Base-by-base conservation (phyloP, 2,888 invertebrate genomes). In the Aporophyla lueneburgensis region DNA sequence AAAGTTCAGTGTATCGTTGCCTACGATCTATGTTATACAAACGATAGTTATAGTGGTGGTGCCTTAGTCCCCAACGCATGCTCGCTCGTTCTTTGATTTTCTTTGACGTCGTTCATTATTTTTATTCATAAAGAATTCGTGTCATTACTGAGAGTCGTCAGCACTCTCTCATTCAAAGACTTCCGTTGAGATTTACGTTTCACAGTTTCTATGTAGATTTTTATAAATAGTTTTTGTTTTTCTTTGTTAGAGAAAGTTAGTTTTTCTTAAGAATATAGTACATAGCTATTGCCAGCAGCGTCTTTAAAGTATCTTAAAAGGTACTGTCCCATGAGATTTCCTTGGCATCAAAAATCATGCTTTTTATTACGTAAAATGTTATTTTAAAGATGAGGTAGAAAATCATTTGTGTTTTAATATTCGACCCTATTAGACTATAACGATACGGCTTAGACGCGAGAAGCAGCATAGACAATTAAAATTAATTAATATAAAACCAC, bases 121-220 rank as follows among this genome's bases (percentile, higher is more conserved):
- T 84, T 77, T 84, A 76, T 84, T 84, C 70, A 76, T 58, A 49
- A 51, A 59, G 53, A 75, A 72, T 73, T 82, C 65, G 58, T 76
- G 66, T 76, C 68, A 80, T 86, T 80, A 81, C 69, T 16, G 74
- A 66, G 70, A 56, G 65, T 78, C 58, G 79, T 78, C 74, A 76
- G 63, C 62, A 67, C 63, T 76, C 65, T 80, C 74, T 72, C 70
- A 73, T 82, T 87, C 80, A 86, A 71, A 84, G 59, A 74, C 70
- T 79, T 72, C 80, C 76, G 78, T 61, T 65, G 72, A 76, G 49
- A 83, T 74, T 59, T 53, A n/a, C 27, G 40, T 54, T 67, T 71
- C 67, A 53, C 33, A 61, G 83, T 78, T 71, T 68, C 68, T 74
- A 49, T 75, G 74, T 72, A 62, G 63, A 62, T 68, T 74, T 61